Evolutionary conservation across 2,113 vertebrate genomes (phyloP), one percentile per base, ranked within the genome.

Genomic region (Malurus cyaneus): DNA sequence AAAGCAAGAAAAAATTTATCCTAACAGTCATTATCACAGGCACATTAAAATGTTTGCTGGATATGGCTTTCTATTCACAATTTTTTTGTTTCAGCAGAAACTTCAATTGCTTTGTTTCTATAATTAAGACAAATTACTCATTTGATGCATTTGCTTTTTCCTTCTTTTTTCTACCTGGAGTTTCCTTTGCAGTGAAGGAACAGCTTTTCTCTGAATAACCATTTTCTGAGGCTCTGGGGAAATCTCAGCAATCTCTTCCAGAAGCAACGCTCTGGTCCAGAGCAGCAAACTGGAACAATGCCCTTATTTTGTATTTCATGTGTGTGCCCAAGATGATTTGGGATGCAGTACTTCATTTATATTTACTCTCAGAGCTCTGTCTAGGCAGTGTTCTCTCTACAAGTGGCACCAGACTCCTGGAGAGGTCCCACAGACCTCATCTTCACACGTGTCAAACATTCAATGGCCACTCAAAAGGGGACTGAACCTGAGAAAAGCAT

Each of bases 51-150:
- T 39, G 28, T 88, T 88, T 83, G 64, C 56, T 67, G 36, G 52
- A 60, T 73, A 56, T 23, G 25, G 67, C 24, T 93, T 67, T 64
- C 39, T 62, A 86, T 26, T 67, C 60, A 76, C 28, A 36, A 28
- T 56, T 73, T 82, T 82, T 89, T 71, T 83, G 24, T 92, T 78
- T 86, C 77, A 90, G 76, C 41, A 92, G 36, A 93, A 93, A 83
- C 28, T 60, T 41, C 59, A 77, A 88, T 50, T 4, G 5, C 60
- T 90, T 83, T 80, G 44, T 71, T 93, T 88, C 82, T 53, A 11
- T 25, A 92, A 91, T 39, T n/a, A 69, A 95, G 41, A 83, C 21
- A 85, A 88, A 93, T 66, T 59, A 93, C 36, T 31, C 7, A 44
- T 34, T 56, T 71, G 64, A 82, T 26, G 60, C 32, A 83, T 86